Evolutionary conservation across 2,888 invertebrate genomes (phyloP).

Genomic region (Exocentrus adspersus): DNA sequence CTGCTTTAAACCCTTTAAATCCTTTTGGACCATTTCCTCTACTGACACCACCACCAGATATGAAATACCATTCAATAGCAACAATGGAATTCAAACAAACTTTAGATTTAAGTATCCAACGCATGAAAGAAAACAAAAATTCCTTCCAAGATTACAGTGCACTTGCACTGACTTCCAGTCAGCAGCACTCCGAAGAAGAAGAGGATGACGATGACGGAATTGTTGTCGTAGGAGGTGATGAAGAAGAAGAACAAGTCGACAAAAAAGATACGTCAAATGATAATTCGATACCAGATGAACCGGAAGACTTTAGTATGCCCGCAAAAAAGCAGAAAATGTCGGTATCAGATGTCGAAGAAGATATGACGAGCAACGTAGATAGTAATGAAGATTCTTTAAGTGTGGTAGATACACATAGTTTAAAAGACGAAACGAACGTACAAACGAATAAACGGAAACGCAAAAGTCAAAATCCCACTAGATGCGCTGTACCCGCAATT

Average conservation of each 20-base stretch:
- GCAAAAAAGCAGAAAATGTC: slow-evolving; percentile 70
- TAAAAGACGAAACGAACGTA: slow-evolving; percentile 67
- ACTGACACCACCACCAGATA: slow-evolving; percentile 75
- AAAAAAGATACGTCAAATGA: slow-evolving; percentile 61
- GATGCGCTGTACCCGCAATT: slow-evolving; percentile 73
- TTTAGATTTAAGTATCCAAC: slow-evolving; percentile 68
- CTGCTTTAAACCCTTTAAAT: slow-evolving; percentile 76
- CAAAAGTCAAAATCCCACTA: slow-evolving; percentile 88
- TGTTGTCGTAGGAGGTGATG: slow-evolving; percentile 77
- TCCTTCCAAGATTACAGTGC: slow-evolving; percentile 53
- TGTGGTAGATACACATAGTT: slow-evolving; percentile 66
- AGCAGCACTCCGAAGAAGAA: slow-evolving; percentile 65
- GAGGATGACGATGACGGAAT: slow-evolving; percentile 84
- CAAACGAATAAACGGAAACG: slow-evolving; percentile 83
- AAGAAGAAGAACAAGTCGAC: slow-evolving; percentile 56
- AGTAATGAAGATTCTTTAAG: slow-evolving; percentile 73
- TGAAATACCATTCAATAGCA: slow-evolving; percentile 70
- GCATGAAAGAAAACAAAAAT: slow-evolving; percentile 63
- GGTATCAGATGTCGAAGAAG: slow-evolving; percentile 68
- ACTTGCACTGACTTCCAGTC: slow-evolving; percentile 50
- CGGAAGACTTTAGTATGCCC: slow-evolving; percentile 76
- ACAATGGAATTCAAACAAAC: slow-evolving; percentile 74
- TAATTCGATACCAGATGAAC: slow-evolving; percentile 65
- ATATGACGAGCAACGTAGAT: slow-evolving; percentile 70
- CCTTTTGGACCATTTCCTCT: slow-evolving; percentile 84